Conservation (phyloP, 2,797 vertebrate species). For the Enteromius thamalakanensis region DNA sequence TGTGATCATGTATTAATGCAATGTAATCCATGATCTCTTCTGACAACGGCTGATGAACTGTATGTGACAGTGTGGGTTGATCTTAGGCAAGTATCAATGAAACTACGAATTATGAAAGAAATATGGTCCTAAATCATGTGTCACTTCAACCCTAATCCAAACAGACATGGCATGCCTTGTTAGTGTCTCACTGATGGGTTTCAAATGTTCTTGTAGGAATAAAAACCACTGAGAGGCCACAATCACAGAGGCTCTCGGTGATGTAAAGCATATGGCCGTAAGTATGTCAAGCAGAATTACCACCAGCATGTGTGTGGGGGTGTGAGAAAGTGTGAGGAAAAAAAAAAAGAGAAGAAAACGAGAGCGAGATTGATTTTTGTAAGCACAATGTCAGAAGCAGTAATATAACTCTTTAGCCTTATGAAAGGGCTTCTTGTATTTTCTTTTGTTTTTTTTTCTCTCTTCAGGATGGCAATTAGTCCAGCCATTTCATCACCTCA, state of each 20-base stretch:
- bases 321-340: background rate
- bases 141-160: constrained; percentile 21
- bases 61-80: constrained; percentile 12
- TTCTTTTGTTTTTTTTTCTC: background rate
- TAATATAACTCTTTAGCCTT: constrained; percentile 46
- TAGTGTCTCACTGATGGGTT: constrained; percentile 41
- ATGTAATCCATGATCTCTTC: background rate
- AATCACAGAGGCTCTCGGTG: constrained; percentile 18
- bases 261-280: constrained; percentile 48
- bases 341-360: background rate
- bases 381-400: constrained; percentile 37
- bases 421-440: constrained; percentile 45
- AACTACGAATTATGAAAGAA: constrained; percentile 29
- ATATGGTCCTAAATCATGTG: constrained; percentile 27
- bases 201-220: constrained; percentile 39
- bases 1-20: constrained; percentile 17
- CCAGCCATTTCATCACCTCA: constrained; percentile 44
- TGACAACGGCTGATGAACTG: constrained; percentile 27
- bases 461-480: constrained; percentile 37
- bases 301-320: constrained; percentile 31
- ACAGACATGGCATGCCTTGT: constrained; percentile 44
- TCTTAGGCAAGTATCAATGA: constrained; percentile 36
- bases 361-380: constrained; percentile 41
- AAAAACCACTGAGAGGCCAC: constrained; percentile 22
- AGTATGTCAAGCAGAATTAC: constrained; percentile 45